phyloP scores from a whole-genome alignment of 2,888 invertebrate species.

The Tubiluchus corallicola region DNA sequence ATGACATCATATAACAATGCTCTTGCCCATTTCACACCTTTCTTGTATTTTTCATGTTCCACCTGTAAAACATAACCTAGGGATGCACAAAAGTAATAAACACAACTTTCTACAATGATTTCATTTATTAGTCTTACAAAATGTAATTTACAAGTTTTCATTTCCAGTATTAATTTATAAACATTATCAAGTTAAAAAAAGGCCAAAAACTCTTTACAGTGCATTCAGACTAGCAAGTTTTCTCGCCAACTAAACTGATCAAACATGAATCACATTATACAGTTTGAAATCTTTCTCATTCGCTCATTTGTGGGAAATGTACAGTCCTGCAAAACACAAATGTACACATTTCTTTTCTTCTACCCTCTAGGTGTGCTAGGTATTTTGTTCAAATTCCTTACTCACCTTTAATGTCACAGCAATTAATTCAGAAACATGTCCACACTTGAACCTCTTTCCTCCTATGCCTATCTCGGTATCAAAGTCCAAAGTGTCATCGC shows the following conservation, averaged over 20 bases:
- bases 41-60: slow-evolving; percentile 51
- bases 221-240: no score
- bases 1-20: slow-evolving; percentile 52
- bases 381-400: slow-evolving; percentile 6
- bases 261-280: no score
- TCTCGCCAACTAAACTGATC: no score
- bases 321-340: no score
- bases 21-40: slow-evolving; percentile 53
- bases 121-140: neutral
- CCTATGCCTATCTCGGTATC: slow-evolving; percentile 44
- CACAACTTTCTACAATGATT: neutral
- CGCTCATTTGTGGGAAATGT: no score
- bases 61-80: slow-evolving; percentile 35
- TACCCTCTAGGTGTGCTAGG: neutral
- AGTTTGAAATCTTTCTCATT: no score
- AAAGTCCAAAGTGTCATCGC: slow-evolving; percentile 48
- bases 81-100: no score
- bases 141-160: no score
- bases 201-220: no score
- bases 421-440: slow-evolving; percentile 47
- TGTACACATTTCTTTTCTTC: slow-evolving; percentile 5
- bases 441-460: slow-evolving; percentile 43
- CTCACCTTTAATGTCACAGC: slow-evolving; percentile 45
- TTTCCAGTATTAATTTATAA: no score
- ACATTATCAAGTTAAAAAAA: no score